Conservation (phyloP, 2,797 vertebrate species). For the Chloroceryle inda region DNA sequence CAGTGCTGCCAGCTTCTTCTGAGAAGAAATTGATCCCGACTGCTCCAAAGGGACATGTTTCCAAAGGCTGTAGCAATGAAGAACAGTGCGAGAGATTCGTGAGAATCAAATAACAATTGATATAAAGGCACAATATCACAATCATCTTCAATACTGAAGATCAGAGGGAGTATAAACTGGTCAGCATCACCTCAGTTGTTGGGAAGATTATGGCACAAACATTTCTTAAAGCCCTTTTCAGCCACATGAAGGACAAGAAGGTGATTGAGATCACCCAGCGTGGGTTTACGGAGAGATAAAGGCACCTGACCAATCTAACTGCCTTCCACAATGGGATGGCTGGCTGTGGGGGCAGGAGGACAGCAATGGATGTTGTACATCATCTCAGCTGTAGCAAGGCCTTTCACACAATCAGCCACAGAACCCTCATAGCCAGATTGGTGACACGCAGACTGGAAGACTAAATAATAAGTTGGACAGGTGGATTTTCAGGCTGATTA, state of each 20-base stretch:
- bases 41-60: conserved; percentile 64
- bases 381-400: not conserved
- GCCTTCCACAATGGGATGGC: not conserved
- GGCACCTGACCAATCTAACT: not conserved
- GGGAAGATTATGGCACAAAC: not conserved
- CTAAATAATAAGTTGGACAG: not conserved
- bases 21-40: conserved; percentile 64
- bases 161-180: not conserved
- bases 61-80: conserved; percentile 54
- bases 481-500: not conserved
- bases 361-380: not conserved
- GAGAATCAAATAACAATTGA: not conserved
- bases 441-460: not conserved
- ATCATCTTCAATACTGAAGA: not conserved
- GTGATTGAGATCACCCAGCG: not conserved
- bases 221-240: not conserved
- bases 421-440: not conserved
- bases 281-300: not conserved
- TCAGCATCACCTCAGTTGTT: not conserved
- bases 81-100: not conserved
- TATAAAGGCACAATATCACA: not conserved
- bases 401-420: not conserved
- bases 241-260: not conserved
- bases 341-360: not conserved
- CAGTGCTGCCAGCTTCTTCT: conserved; percentile 66